These are phyloP conservation scores for Cavia porcellus DNA, from an alignment of 2,113 vertebrate genomes.

Conservation along the genomic window DNA sequence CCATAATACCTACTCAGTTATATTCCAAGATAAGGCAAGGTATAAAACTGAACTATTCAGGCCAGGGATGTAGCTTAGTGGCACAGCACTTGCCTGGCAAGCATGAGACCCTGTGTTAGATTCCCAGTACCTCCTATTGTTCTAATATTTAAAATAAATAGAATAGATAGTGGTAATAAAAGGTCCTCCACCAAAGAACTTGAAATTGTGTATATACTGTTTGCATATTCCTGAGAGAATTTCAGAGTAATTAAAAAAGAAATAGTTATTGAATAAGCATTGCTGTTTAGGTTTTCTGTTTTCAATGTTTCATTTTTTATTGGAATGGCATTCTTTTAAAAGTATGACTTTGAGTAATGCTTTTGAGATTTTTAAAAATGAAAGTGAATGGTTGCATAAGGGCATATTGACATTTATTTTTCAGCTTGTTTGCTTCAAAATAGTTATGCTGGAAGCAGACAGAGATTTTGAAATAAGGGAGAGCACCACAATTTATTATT, in stretches of 20 bases:
- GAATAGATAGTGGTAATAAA: background rate
- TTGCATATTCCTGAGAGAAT: background rate
- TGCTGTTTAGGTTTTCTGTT: background rate
- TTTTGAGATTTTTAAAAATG: background rate
- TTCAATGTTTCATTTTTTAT: background rate
- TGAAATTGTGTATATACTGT: background rate
- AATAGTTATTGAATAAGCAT: background rate
- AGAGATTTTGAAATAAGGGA: background rate
- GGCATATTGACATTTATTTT: conserved; percentile 48
- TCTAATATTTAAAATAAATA: background rate
- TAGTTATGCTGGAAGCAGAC: background rate
- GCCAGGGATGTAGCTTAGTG: too few species aligned
- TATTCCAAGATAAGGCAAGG: background rate
- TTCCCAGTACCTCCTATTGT: too few species aligned
- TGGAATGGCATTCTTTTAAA: background rate
- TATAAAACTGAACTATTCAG: background rate
- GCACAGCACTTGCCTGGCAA: too few species aligned
- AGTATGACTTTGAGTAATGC: background rate
- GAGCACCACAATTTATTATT: conserved; percentile 51
- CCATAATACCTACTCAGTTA: background rate
- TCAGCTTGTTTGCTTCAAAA: conserved; percentile 11
- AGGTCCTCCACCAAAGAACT: background rate
- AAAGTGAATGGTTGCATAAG: background rate
- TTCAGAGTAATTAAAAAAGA: background rate
- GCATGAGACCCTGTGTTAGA: too few species aligned